Evolutionary conservation across 2,113 vertebrate species (phyloP).

Genomic region (Oryzias javanicus): DNA sequence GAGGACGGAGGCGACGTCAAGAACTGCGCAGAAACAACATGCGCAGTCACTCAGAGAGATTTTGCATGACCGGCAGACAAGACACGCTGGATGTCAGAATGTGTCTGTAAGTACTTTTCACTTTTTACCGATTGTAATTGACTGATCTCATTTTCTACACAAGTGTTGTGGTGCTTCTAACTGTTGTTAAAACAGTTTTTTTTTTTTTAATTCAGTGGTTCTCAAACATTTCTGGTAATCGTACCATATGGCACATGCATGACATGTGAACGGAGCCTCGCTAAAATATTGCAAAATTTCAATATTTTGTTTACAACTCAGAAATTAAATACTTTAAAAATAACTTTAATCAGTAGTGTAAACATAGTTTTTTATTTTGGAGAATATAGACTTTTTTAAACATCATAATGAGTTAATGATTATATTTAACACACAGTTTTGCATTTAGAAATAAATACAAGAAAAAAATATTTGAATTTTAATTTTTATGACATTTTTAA

Average conservation of each 20-base stretch:
- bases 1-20: slow-evolving; percentile 36
- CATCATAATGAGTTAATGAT: no score
- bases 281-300: not conserved
- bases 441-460: no score
- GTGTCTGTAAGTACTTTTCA: slow-evolving; percentile 51
- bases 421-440: no score
- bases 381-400: no score
- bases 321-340: not conserved
- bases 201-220: not conserved
- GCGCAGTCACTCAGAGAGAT: slow-evolving; percentile 40
- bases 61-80: slow-evolving; percentile 19
- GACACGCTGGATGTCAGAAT: slow-evolving; percentile 27
- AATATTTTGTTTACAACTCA: not conserved
- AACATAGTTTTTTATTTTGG: no score
- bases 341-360: not conserved
- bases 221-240: not conserved
- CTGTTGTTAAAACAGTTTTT: not conserved
- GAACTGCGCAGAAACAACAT: slow-evolving; percentile 42
- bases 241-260: not conserved
- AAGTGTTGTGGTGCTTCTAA: not conserved
- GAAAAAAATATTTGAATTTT: no score
- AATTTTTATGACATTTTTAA: no score
- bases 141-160: not conserved
- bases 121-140: not conserved
- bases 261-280: not conserved